phyloP scores from a whole-genome alignment of 1,140 invertebrate genomes.

The Apocrypta bakeri region DNA sequence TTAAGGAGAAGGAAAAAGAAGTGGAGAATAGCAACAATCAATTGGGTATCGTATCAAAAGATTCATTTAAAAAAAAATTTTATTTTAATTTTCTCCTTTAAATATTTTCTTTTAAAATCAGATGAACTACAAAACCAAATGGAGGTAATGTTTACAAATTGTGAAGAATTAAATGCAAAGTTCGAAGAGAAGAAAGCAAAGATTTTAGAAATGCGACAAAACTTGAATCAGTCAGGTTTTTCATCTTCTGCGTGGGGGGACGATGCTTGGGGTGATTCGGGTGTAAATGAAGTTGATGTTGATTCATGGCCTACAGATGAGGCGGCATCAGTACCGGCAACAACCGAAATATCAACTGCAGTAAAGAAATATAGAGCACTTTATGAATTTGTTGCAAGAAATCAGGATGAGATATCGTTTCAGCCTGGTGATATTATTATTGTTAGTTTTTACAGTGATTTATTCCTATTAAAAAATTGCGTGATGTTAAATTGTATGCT shows the following conservation, averaged over 20 bases:
- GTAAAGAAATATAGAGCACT: conserved; percentile 87
- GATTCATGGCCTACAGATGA: conserved; percentile 75
- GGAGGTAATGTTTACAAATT: conserved; percentile 76
- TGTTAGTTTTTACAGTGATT: conserved; percentile 72
- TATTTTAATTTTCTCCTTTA: not conserved
- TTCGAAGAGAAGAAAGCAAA: conserved; percentile 78
- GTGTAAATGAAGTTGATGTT: conserved; percentile 63
- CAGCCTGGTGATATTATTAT: conserved; percentile 95
- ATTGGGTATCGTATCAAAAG: conserved; percentile 66
- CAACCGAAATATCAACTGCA: conserved; percentile 19
- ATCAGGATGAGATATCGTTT: conserved; percentile 94
- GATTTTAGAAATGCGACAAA: conserved; percentile 64
- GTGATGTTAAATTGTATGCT: too few species aligned
- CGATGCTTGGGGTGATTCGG: conserved; percentile 69
- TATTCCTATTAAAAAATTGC: conserved; percentile 14
- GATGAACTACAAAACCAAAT: conserved; percentile 81
- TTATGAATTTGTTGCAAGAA: conserved; percentile 95
- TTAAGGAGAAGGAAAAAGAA: conserved; percentile 85
- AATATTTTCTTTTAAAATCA: not conserved
- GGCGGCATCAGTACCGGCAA: conserved; percentile 55
- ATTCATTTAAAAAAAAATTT: not conserved
- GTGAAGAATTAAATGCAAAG: conserved; percentile 75
- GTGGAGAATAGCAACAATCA: conserved; percentile 86
- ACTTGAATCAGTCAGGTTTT: conserved; percentile 51
- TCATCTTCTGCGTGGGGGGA: conserved; percentile 61